Evolutionary conservation across 2,888 invertebrate species (phyloP), one percentile per base, ranked within the genome.

Genomic region (Barypeithes pellucidus): DNA sequence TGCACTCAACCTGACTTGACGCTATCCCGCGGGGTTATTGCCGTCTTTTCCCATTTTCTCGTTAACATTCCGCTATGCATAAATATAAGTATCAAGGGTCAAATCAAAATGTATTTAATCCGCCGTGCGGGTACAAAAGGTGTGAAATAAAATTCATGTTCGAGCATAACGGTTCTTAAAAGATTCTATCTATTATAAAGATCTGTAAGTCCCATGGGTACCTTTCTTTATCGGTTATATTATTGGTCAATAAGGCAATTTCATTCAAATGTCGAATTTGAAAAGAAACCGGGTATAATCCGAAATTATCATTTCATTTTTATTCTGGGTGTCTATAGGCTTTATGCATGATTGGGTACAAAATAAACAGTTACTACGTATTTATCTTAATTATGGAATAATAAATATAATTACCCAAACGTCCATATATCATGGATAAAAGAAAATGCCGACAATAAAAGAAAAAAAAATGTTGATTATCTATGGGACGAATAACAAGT

Each of bases 91-190:
- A 52, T 29, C 52, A 24, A 52, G 52, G 52, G 29, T 52, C 52
- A 52, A 52, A 52, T 52, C 52, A 52, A 52, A 52, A 52, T 29
- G 14, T 52, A 52, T 52, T 52, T 52, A 52, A 52, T 52, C 29
- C 29, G 24, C n/a, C 29, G 52, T 52, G 29, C 29, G 24, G 52
- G 24, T 52, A 52, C 52, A 52, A 52, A 52, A 52, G 52, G 52
- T 52, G 52, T 52, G 52, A 52, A 52, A 52, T 29, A 52, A 52
- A 52, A 52, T 52, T 52, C 14, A 52, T 14, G 52, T 29, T 29
- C 24, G 20, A 29, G n/a, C 24, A 2, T 52, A 52, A 52, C 52
- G 52, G 52, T 24, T n/a, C 52, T 14, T 29, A 29, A 29, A n/a
- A 52, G 52, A 52, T 52, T 52, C 29, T 52, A 52, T 52, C 52